Base-by-base conservation (phyloP, 2,113 vertebrate species). In the Deroptyus accipitrinus region DNA sequence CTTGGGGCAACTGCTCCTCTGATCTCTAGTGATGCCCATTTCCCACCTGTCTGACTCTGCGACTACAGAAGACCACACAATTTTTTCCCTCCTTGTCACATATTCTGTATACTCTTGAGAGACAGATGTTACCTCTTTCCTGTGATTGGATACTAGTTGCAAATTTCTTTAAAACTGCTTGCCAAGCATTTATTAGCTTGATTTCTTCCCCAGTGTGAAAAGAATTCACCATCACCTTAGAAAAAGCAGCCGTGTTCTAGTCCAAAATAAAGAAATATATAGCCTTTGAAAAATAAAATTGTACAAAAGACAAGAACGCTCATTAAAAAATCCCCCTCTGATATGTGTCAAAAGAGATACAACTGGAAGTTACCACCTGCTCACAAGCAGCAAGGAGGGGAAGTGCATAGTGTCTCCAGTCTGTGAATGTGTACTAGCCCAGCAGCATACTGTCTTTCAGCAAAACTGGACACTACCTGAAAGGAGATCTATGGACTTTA, bases 181-280 rank as follows among this genome's bases (percentile, higher is more conserved):
- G 57, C 42, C 31, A 37, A 52, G 70, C 9, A 49, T 20, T 62
- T 83, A n/a, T 48, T 62, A 86, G n/a, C 16, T 49, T 79, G 27
- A 44, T 85, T 95, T 92, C 44, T 84, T 93, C 81, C n/a, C 19
- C 55, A n/a, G 14, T 57, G 73, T 51, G 57, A 91, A 94, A 86
- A 74, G 7, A 76, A 70, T 83, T 86, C 33, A 76, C 37, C 39
- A 63, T 55, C 39, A 54, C 22, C 51, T 78, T 69, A 76, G 80
- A 83, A 57, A 82, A 52, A 82, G 84, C 52, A 88, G 70, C 16
- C 23, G 13, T 3, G 3, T 49, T 61, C 57, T 42, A 62, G 20
- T 44, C 11, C 11, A 63, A 83, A 75, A 76, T 48, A 57, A 84
- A 70, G 9, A 55, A 49, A 69, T 73, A 70, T 6, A 17, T 8